Evolutionary conservation across 2,888 invertebrate genomes (phyloP).

Genomic region (Chaitophorus viminalis): DNA sequence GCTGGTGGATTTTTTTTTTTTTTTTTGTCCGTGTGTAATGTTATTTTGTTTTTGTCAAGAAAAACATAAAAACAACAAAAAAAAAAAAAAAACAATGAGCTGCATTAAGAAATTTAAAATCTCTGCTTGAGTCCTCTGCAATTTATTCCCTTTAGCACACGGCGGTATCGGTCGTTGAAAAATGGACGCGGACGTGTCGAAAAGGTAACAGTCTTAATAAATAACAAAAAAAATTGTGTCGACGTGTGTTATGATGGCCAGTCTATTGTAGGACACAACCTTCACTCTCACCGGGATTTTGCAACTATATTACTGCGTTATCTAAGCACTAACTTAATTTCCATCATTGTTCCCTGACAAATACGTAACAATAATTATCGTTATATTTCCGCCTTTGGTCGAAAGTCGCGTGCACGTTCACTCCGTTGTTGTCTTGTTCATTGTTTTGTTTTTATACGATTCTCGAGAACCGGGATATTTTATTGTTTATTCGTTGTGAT

Average conservation of each 20-base stretch:
- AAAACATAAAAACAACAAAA: conserved; percentile 27
- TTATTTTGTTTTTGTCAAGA: conserved; percentile 37
- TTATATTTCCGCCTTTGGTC: background rate
- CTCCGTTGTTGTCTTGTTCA: background rate
- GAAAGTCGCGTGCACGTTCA: background rate
- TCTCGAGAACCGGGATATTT: background rate
- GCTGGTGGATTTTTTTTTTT: conserved; percentile 37
- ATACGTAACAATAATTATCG: background rate
- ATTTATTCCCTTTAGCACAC: background rate
- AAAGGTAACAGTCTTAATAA: conserved; percentile 34
- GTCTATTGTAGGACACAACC: conserved; percentile 16
- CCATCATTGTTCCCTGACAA: background rate
- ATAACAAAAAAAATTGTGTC: conserved; percentile 20
- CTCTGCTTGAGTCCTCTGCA: conserved; percentile 1
- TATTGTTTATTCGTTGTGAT: too few relatives aligned
- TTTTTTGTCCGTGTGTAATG: conserved; percentile 23
- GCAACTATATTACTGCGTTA: background rate
- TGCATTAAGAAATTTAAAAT: conserved; percentile 15
- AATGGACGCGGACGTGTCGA: conserved; percentile 53
- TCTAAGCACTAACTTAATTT: background rate
- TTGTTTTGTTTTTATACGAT: background rate
- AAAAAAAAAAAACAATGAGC: conserved; percentile 46
- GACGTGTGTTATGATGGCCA: background rate
- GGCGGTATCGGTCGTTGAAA: background rate
- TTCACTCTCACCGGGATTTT: conserved; percentile 13